Base-by-base conservation (phyloP, 2,888 invertebrate genomes). In the Priocnemis perturbator region DNA sequence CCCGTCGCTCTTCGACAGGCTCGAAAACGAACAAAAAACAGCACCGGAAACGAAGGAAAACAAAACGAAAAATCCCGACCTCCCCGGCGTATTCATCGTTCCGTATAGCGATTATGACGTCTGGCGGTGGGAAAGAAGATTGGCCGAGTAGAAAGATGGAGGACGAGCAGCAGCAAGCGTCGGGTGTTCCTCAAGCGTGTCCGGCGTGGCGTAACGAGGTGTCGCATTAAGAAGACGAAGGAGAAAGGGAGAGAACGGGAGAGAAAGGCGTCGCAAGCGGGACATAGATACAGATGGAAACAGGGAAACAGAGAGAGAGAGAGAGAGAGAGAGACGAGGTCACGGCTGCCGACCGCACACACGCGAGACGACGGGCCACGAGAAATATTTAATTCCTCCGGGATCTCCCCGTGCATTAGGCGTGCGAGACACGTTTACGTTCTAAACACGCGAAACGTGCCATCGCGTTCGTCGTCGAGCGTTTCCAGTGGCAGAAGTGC, bases 311-410 rank as follows among this genome's bases (percentile, higher is more conserved):
- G 37, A 3, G 37, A 37, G 11, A 37, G 37, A 37, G 37, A 11
- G 37, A 11, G 14, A 3, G 37, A 37, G 11, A 37, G 37, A 37
- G 11, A 37, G 7, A 37, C 37, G 7, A 50, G 7, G 50, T 50
- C 37, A 37, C 37, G 37, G 37, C 19, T 50, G 50, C 7, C 20
- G 23, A 20, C 20, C 37, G 37, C 30, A 37, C 23, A 26, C 5
- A 19, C 26, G 30, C n/a, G n/a, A n/a, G n/a, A n/a, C n/a, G n/a
- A n/a, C 15, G 17, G 21, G 44, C 23, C n/a, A 52, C 14, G 15
- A 44, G 48, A 53, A 59, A 64, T 68, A 64, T 68, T 68, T 56
- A 52, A 68, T 69, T 64, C 52, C 60, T 50, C 53, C 30, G 62
- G 23, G 30, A 53, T 52, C 64, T 60, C n/a, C n/a, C 65, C 52